These are phyloP conservation scores for Macrotus californicus DNA, from an alignment of 2,113 vertebrate genomes.

Conservation along the genomic window DNA sequence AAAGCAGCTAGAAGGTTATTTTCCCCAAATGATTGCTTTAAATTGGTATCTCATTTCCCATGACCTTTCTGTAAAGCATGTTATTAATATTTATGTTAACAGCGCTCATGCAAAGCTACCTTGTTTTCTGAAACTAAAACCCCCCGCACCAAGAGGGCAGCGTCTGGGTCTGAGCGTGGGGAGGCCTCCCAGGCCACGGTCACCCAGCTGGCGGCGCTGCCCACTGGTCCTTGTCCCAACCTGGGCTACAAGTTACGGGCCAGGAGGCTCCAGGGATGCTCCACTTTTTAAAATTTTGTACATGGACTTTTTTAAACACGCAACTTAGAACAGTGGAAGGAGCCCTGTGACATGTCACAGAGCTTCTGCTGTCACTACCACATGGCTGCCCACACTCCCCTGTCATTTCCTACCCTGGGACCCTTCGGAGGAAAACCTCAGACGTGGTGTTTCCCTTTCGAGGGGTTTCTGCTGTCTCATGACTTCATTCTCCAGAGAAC, in stretches of 20 bases:
- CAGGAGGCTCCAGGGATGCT: neutral
- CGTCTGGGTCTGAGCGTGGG: neutral
- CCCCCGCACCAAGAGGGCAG: neutral
- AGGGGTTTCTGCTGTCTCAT: neutral
- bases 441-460: neutral
- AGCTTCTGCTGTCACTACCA: neutral
- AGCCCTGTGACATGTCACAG: no score
- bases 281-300: neutral
- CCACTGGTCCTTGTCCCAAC: no score
- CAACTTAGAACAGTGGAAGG: neutral
- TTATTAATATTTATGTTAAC: slow-evolving; percentile 37
- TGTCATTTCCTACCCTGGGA: neutral
- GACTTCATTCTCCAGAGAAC: neutral
- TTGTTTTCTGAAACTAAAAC: slow-evolving; percentile 9
- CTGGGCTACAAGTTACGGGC: neutral
- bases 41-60: slow-evolving; percentile 18
- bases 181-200: no score
- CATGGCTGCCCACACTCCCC: neutral
- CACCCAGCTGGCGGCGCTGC: no score
- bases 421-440: neutral
- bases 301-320: neutral
- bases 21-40: neutral
- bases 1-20: neutral
- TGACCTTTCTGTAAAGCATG: slow-evolving; percentile 25
- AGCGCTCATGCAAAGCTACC: neutral